phyloP scores from a whole-genome alignment of 2,888 invertebrate species.

The Andrena marginata region DNA sequence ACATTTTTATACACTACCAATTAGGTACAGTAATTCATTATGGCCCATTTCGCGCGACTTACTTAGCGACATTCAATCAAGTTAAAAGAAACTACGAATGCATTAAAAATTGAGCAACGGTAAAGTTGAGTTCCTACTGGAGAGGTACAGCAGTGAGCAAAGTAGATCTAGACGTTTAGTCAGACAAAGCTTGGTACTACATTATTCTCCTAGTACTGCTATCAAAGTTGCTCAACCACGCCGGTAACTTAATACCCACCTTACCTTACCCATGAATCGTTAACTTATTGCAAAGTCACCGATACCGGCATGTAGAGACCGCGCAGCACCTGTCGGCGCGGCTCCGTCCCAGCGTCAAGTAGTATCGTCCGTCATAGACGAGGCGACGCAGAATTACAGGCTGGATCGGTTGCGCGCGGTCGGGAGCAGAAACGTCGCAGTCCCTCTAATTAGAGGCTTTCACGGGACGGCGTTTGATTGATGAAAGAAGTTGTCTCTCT shows the following conservation, averaged over 20 bases:
- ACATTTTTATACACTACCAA: constrained; percentile 34
- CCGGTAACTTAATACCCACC: not conserved
- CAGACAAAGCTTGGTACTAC: not conserved
- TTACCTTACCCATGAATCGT: not conserved
- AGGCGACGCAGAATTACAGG: constrained; percentile 16
- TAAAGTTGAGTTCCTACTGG: no score
- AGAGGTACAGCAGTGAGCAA: no score
- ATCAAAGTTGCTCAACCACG: not conserved
- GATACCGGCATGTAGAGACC: not conserved
- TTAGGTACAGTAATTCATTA: constrained; percentile 48
- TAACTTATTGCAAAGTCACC: not conserved
- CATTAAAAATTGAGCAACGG: no score
- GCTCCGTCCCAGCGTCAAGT: constrained; percentile 5
- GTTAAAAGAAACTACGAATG: not conserved
- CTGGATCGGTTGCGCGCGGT: constrained; percentile 10
- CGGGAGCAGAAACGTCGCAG: not conserved
- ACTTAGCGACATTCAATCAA: not conserved
- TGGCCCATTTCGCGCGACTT: not conserved
- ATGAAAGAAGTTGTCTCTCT: constrained; percentile 48
- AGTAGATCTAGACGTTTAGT: constrained; percentile 1
- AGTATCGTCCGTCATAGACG: not conserved
- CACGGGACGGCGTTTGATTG: constrained; percentile 37
- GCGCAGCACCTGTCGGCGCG: not conserved
- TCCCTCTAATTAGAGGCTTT: constrained; percentile 41
- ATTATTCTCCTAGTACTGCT: not conserved